Percentiles rank a stretch among this genome's conserved stretches.
phyloP scores from a whole-genome alignment of 2,797 vertebrate species.

The Myioborus melanocephalus region DNA sequence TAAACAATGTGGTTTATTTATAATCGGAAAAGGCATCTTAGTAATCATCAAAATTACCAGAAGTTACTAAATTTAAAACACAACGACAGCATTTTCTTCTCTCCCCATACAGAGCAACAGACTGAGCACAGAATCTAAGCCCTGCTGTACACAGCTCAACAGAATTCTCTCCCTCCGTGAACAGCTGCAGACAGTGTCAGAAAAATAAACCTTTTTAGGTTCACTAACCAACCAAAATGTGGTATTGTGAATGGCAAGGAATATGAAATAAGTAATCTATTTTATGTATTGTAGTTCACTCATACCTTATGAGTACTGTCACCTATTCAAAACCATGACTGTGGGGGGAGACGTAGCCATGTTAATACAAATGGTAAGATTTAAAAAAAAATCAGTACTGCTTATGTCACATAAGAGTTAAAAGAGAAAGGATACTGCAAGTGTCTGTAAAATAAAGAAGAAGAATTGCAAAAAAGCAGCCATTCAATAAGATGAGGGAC shows the following conservation, averaged over 20 bases:
- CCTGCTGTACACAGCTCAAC: neutral
- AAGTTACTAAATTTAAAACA: constrained; percentile 50
- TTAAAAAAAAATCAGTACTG: neutral
- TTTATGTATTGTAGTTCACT: neutral
- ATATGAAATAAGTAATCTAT: neutral
- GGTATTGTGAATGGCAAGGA: neutral
- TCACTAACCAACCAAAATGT: neutral
- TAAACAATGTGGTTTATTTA: constrained; percentile 57
- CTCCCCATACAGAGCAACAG: neutral
- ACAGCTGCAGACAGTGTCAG: neutral
- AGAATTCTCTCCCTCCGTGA: neutral
- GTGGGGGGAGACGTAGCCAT: neutral
- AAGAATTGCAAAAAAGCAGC: neutral
- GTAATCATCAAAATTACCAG: constrained; percentile 49
- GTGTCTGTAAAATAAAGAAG: neutral
- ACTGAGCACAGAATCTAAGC: neutral
- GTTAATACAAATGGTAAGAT: neutral
- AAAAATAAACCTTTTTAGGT: neutral
- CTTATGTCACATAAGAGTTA: neutral
- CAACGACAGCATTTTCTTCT: neutral
- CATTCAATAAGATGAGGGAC: neutral
- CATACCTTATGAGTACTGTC: neutral
- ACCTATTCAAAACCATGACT: neutral
- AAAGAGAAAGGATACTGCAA: neutral
- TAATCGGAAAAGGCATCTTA: constrained; percentile 14